Percentiles rank a stretch among this genome's conserved stretches.
phyloP scores from a whole-genome alignment of 2,113 vertebrate genomes.

The Perca fluviatilis region DNA sequence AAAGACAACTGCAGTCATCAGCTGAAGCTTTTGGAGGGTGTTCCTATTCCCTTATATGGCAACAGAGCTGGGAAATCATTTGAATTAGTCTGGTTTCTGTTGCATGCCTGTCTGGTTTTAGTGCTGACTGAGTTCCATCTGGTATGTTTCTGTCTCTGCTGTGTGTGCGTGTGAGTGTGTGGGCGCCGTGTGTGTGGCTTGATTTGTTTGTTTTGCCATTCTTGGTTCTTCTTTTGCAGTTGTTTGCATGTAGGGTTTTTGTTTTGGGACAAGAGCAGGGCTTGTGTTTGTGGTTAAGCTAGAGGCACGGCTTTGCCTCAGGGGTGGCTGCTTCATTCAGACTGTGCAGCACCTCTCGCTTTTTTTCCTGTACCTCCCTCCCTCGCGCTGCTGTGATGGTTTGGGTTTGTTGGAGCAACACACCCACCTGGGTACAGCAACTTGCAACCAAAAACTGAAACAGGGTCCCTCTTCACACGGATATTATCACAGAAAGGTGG shows the following conservation, averaged over 20 bases:
- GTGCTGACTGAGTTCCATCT: constrained; percentile 75
- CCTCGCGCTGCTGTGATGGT: constrained; percentile 37
- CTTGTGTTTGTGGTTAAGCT: constrained; percentile 73
- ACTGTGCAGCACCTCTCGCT: constrained; percentile 48
- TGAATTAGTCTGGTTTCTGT: constrained; percentile 84
- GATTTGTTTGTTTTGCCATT: constrained; percentile 73
- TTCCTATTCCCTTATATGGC: constrained; percentile 84
- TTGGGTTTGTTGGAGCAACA: constrained; percentile 67
- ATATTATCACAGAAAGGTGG: constrained; percentile 30
- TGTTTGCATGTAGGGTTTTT: constrained; percentile 71
- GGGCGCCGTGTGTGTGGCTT: constrained; percentile 44
- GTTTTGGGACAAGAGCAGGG: constrained; percentile 70
- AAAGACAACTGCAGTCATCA: constrained; percentile 80
- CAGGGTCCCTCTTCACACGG: constrained; percentile 10
- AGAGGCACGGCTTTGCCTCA: constrained; percentile 54
- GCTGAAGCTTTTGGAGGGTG: constrained; percentile 78
- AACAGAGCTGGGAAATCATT: constrained; percentile 82
- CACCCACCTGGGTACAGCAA: constrained; percentile 58
- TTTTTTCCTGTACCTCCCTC: constrained; percentile 40
- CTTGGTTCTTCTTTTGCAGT: constrained; percentile 64
- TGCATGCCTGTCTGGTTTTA: constrained; percentile 78
- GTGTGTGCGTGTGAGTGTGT: constrained; percentile 45
- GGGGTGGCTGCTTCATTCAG: constrained; percentile 61
- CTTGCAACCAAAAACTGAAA: constrained; percentile 36
- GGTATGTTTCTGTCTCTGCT: constrained; percentile 61